Evolutionary conservation across 2,113 vertebrate genomes (phyloP), one percentile per base, ranked within the genome.

Genomic region (Paratilapia polleni): DNA sequence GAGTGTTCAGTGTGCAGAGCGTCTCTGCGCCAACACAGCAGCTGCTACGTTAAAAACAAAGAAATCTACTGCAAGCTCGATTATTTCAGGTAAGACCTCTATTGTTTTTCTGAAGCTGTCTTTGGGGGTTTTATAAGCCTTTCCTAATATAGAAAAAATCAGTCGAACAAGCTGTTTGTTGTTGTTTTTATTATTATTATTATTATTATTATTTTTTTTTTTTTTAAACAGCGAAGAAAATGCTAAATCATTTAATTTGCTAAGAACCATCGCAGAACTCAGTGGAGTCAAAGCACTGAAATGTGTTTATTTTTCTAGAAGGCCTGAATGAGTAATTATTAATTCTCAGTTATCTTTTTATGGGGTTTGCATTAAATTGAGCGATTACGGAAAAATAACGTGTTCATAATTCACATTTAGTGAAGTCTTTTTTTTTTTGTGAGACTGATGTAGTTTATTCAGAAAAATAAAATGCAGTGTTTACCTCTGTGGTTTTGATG

Each of bases 41-140:
- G 97, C 95, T 99, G 98, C 96, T 99, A 98, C 95, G 97, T 99
- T 41, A 97, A 98, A 96, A 98, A 99, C 95, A 97, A 97, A 93
- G 97, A 98, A 85, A 97, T 98, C 91, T 99, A 96, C 96, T 99
- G 98, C 95, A 99, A 98, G 94, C 95, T 97, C 95, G 97, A 99
- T 95, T 99, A 99, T 90, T 97, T 97, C 96, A 99, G 97, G 98
- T 98, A 96, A 87, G 91, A 74, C 15, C 28, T 11, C 28, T 14
- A 24, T 2, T 38, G 7, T 11, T 28, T 20, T 70, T 70, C n/a
- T n/a, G 43, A 64, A 17, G 63, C 63, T 66, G 63, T 4, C 0
- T 66, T 13, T 43, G 22, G 24, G 62, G 19, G 9, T 70, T 1
- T 49, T 28, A 4, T 28, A 31, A 13, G 9, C 28, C 7, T 52